Evolutionary conservation across 2,888 invertebrate species (phyloP), one percentile per base, ranked within the genome.

Genomic region (Cerceris rybyensis): DNA sequence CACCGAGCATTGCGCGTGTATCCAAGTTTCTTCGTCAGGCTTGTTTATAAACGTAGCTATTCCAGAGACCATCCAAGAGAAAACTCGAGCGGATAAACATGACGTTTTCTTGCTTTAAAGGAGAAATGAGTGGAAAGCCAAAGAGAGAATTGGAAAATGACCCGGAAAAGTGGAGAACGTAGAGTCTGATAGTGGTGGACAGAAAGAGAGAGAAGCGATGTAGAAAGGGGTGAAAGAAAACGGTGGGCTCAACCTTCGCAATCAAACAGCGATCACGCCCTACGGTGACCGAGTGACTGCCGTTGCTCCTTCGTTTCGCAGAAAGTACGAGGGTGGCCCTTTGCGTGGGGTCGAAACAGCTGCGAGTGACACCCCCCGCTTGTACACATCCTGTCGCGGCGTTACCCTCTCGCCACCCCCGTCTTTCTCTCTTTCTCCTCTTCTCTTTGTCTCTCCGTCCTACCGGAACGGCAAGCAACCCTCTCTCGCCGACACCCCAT

Each of bases 251-350:
- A 72, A 75, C 85, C 87, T 87, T 84, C 79, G 86, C 88, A 87
- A 89, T 89, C 89, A 90, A 90, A 89, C 87, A 86, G 82, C 88
- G 87, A 89, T 90, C 89, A 88, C 89, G 86, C 89, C 88, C 88
- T 84, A 83, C 87, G 89, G 89, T 89, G 88, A 89, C 88, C 85
- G 86, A 85, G 83, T 82, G 88, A 87, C 87, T 87, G 86, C 83
- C 80, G 85, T 84, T 83, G 80, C 88, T 86, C 78, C 86, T 82
- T 84, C 81, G 77, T 75, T 81, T 81, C 66, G 16, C 50, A 77
- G 82, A 75, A 81, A 64, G 78, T 58, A 67, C 71, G 75, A 73
- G 72, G 77, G 78, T 80, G 75, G 77, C 73, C 77, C 65, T 71
- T 75, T 81, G 61, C 78, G 71, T 79, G 87, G 86, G 84, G 82